Conservation (phyloP, 2,888 invertebrate genomes). For the Liposcelis brunnea region DNA sequence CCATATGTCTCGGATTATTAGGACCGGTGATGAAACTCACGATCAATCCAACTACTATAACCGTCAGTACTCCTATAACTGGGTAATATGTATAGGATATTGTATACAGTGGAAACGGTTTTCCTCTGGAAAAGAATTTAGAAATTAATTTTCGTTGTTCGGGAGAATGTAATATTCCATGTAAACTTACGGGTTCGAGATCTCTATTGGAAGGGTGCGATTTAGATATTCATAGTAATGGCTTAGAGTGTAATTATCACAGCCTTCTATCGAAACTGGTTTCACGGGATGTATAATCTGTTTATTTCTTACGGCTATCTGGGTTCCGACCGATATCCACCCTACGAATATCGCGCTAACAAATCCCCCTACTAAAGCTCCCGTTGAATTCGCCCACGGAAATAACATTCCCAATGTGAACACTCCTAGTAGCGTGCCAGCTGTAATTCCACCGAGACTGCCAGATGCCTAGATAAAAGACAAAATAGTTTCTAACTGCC, state of each 20-base stretch:
- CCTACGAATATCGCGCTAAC: conserved; percentile 16
- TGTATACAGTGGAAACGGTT: conserved; percentile 47
- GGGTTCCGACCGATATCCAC: conserved; percentile 20
- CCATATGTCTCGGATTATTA: conserved; percentile 35
- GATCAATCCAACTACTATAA: conserved; percentile 42
- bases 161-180: too few relatives aligned
- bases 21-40: conserved; percentile 50
- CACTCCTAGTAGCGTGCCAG: conserved; percentile 19
- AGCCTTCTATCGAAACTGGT: conserved; percentile 18
- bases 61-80: conserved; percentile 47
- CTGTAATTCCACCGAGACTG: conserved; percentile 19
- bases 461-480: conserved; percentile 17
- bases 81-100: conserved; percentile 66
- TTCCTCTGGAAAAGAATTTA: too few relatives aligned
- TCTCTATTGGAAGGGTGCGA: background rate
- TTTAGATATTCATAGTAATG: background rate
- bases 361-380: conserved; percentile 19
- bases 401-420: conserved; percentile 21
- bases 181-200: too few relatives aligned
- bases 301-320: conserved; percentile 18
- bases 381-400: conserved; percentile 21
- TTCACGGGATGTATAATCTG: conserved; percentile 18
- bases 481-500: too few relatives aligned
- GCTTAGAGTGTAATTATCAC: conserved; percentile 10
- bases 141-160: too few relatives aligned